Conservation (phyloP, 2,113 vertebrate genomes). For the Elanoides forficatus region DNA sequence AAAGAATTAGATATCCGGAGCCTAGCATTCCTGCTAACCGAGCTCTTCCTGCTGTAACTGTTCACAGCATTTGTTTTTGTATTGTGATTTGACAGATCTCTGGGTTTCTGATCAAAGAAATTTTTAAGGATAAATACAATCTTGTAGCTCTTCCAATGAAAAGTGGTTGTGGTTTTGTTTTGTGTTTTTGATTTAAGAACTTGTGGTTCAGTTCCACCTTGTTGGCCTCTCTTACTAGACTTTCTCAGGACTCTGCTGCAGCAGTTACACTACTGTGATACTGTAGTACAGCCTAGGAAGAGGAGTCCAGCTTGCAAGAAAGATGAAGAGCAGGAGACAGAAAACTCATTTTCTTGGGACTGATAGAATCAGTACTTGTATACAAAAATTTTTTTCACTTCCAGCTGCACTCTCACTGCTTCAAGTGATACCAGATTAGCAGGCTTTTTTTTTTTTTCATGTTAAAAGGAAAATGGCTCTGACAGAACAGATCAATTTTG, state of each 20-base stretch:
- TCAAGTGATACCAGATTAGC: not conserved
- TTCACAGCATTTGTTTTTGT: constrained; percentile 53
- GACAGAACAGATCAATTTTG: not conserved
- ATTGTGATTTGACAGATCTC: constrained; percentile 3
- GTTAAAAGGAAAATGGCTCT: not conserved
- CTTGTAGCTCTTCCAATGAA: constrained; percentile 11
- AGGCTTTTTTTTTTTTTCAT: not conserved
- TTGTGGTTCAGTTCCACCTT: constrained; percentile 29
- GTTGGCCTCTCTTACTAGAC: not conserved
- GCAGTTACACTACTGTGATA: not conserved
- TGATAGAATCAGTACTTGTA: not conserved
- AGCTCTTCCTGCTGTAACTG: constrained; percentile 45
- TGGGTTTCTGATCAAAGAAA: constrained; percentile 57
- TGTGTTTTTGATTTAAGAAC: not conserved
- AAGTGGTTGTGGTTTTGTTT: not conserved
- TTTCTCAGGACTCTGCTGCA: not conserved
- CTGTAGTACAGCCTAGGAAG: not conserved
- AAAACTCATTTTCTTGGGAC: fast-evolving
- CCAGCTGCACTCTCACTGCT: not conserved
- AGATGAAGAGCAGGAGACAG: not conserved
- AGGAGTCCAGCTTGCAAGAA: not conserved
- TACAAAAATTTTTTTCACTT: not conserved
- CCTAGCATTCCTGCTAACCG: not conserved
- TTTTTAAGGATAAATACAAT: constrained; percentile 40
- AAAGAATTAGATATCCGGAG: constrained; percentile 36